These are phyloP conservation scores for Antheraea pernyi DNA, from an alignment of 1,140 invertebrate species.

Conservation along the genomic window DNA sequence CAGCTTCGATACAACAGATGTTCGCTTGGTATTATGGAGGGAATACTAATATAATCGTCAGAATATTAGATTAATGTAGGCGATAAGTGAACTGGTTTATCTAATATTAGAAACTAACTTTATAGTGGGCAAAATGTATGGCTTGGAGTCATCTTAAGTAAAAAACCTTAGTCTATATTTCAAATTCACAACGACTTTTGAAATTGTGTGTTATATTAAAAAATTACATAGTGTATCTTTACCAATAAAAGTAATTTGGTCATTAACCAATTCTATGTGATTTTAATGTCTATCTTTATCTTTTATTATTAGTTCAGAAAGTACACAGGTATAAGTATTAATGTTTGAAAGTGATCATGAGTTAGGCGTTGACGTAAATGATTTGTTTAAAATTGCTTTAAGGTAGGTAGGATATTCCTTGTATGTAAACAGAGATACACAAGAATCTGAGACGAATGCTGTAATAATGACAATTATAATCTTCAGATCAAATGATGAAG, in stretches of 20 bases:
- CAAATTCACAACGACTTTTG: not conserved
- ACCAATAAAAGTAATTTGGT: not conserved
- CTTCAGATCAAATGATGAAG: too few species aligned
- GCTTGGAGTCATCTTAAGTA: not conserved
- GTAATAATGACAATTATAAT: too few species aligned
- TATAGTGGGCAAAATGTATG: not conserved
- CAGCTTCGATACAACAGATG: slow-evolving; percentile 28
- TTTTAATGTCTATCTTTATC: not conserved
- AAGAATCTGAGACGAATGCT: too few species aligned
- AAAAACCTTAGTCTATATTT: not conserved
- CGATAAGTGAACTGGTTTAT: not conserved
- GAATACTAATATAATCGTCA: not conserved
- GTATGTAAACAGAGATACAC: too few species aligned
- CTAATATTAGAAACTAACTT: not conserved
- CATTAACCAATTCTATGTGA: not conserved
- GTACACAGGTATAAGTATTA: not conserved
- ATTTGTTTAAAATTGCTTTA: too few species aligned
- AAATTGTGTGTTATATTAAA: not conserved
- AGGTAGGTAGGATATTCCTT: too few species aligned
- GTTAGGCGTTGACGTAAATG: too few species aligned
- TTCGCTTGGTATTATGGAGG: not conserved
- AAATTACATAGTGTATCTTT: too few species aligned
- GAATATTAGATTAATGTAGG: not conserved
- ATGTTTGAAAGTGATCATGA: not conserved
- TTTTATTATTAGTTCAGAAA: not conserved